Evolutionary conservation across 2,888 invertebrate species (phyloP).

Genomic region (Opisthograptis luteolata): DNA sequence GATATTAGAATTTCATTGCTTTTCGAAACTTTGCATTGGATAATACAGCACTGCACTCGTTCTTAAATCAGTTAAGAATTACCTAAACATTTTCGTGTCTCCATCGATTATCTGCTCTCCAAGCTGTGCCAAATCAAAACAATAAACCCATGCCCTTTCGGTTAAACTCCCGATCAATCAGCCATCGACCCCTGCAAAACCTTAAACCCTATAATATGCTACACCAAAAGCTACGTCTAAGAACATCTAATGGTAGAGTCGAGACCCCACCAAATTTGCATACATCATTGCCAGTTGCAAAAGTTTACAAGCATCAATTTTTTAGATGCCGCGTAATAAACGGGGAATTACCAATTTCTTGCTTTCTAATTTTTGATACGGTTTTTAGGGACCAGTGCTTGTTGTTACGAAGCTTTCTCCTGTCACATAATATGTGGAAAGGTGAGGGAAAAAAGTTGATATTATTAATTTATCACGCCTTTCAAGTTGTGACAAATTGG

Average conservation of each 20-base stretch:
- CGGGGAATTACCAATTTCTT: no score
- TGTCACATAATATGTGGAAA: constrained; percentile 18
- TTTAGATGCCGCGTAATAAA: no score
- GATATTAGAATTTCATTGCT: no score
- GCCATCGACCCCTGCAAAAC: constrained; percentile 47
- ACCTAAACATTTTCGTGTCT: no score
- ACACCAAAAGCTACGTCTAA: constrained; percentile 58
- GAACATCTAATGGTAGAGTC: constrained; percentile 64
- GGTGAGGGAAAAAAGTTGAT: constrained; percentile 19
- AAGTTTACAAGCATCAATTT: constrained; percentile 51
- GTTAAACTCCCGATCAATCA: constrained; percentile 45
- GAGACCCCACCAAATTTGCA: constrained; percentile 69
- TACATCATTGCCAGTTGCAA: constrained; percentile 76
- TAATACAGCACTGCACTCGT: no score
- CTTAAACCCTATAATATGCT: constrained; percentile 67
- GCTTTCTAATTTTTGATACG: constrained; percentile 45
- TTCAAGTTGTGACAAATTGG: constrained; percentile 7
- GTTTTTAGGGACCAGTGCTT: constrained; percentile 41
- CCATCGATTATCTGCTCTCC: no score
- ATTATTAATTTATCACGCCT: constrained; percentile 6
- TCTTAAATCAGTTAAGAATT: no score
- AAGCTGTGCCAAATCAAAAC: constrained; percentile 7
- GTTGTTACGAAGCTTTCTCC: constrained; percentile 16
- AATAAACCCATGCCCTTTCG: constrained; percentile 1
- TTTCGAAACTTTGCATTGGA: no score